A percentile compares a stretch with the other conserved stretches of the same genome.
Evolutionary conservation across 2,888 invertebrate species (phyloP).

Genomic region (Molorchus minor): DNA sequence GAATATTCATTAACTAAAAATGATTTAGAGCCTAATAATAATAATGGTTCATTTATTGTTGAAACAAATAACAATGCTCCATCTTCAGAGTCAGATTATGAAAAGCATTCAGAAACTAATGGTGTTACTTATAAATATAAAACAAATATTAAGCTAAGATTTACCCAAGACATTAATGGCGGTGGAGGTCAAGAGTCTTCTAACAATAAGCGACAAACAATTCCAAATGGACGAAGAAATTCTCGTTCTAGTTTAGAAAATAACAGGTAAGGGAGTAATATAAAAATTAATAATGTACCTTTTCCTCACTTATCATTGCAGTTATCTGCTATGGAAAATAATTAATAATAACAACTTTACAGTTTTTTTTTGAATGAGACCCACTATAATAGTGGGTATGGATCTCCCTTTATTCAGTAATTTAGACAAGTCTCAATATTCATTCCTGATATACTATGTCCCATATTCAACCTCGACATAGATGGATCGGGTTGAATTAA

Average conservation of each 20-base stretch:
- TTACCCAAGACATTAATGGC: conserved; percentile 65
- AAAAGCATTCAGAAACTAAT: conserved; percentile 44
- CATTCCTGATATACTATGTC: too few relatives aligned
- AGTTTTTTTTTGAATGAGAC: too few relatives aligned
- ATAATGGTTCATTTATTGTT: conserved; percentile 34
- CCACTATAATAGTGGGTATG: too few relatives aligned
- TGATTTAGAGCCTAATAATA: conserved; percentile 46
- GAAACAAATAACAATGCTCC: conserved; percentile 20
- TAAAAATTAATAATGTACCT: too few relatives aligned
- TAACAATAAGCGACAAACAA: conserved; percentile 51
- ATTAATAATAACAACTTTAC: too few relatives aligned
- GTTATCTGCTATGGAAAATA: too few relatives aligned
- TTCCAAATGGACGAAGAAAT: conserved; percentile 49
- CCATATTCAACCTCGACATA: too few relatives aligned
- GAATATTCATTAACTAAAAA: conserved; percentile 41
- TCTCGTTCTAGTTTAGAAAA: conserved; percentile 63
- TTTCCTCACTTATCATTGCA: too few relatives aligned
- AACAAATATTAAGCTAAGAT: conserved; percentile 91
- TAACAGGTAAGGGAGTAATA: conserved; percentile 63
- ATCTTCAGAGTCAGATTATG: conserved; percentile 53
- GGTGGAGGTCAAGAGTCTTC: conserved; percentile 51
- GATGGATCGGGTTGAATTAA: too few relatives aligned
- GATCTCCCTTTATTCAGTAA: too few relatives aligned
- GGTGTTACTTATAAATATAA: conserved; percentile 88
- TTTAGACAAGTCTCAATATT: too few relatives aligned